A percentile compares a stretch with the other conserved stretches of the same genome.
Conservation (phyloP, 2,888 invertebrate species). For the Epicampocera succincta region DNA sequence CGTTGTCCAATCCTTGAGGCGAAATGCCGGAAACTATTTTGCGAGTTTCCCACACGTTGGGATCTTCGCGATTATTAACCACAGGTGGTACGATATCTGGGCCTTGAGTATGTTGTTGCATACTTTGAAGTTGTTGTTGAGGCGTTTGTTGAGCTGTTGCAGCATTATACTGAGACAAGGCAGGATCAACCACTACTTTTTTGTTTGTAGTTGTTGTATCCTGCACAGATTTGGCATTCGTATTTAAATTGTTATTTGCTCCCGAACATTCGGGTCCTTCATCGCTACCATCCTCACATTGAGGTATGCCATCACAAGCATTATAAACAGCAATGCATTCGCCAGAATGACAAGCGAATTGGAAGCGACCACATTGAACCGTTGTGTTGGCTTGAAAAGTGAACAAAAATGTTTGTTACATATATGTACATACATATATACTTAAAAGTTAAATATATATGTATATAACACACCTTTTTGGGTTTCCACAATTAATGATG, state of each 20-base stretch:
- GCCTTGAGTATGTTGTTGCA: constrained; percentile 67
- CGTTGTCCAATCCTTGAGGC: constrained; percentile 63
- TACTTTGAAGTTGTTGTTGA: constrained; percentile 70
- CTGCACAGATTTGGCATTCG: constrained; percentile 56
- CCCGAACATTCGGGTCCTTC: constrained; percentile 88
- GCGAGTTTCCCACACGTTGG: constrained; percentile 79
- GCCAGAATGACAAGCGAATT: constrained; percentile 93
- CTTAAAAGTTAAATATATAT: neutral
- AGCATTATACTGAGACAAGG: constrained; percentile 72
- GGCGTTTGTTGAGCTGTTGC: constrained; percentile 66
- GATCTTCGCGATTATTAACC: constrained; percentile 80
- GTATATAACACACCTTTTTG: constrained; percentile 38
- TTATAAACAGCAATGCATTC: constrained; percentile 98
- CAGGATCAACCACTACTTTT: constrained; percentile 22
- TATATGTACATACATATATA: too few relatives aligned
- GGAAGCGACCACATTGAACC: constrained; percentile 88
- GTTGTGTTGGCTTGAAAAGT: constrained; percentile 59
- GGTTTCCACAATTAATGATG: constrained; percentile 7
- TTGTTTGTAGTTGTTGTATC: constrained; percentile 14
- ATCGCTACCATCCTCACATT: constrained; percentile 95
- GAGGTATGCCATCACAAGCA: constrained; percentile 96
- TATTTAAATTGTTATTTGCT: constrained; percentile 68
- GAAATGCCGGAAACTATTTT: constrained; percentile 76
- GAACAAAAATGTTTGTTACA: neutral
- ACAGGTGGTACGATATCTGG: constrained; percentile 69